Conservation (phyloP, 2,797 vertebrate species). For the Cyprinodon diabolis region DNA sequence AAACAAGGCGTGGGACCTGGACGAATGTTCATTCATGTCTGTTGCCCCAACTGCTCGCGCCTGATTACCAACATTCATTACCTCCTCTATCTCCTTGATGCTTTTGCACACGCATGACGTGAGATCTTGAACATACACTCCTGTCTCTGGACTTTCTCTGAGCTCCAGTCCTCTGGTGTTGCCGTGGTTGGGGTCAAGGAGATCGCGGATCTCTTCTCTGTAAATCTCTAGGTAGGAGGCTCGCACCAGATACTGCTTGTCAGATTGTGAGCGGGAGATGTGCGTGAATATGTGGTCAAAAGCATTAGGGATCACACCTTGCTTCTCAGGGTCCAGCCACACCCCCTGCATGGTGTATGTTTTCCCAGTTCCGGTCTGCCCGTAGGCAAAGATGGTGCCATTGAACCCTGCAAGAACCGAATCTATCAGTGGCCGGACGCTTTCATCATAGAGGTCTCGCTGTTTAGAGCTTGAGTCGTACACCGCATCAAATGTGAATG, state of each 20-base stretch:
- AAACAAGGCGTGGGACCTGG: slow-evolving; percentile 94
- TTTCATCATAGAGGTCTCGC: slow-evolving; percentile 93
- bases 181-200: slow-evolving; percentile 80
- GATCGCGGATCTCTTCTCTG: slow-evolving; percentile 93
- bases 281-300: slow-evolving; percentile 98
- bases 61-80: slow-evolving; percentile 96
- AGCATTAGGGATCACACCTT: slow-evolving; percentile 91
- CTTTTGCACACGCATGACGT: slow-evolving; percentile 97
- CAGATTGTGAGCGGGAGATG: slow-evolving; percentile 92
- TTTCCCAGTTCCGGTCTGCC: slow-evolving; percentile 96
- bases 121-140: slow-evolving; percentile 94
- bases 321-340: slow-evolving; percentile 89
- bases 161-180: slow-evolving; percentile 89
- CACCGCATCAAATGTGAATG: slow-evolving; percentile 94
- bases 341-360: slow-evolving; percentile 97
- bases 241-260: slow-evolving; percentile 94
- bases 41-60: slow-evolving; percentile 89
- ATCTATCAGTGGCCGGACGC: slow-evolving; percentile 90
- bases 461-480: slow-evolving; percentile 91
- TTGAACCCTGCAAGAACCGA: slow-evolving; percentile 93
- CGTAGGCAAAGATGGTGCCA: slow-evolving; percentile 94
- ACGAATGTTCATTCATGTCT: slow-evolving; percentile 96
- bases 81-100: slow-evolving; percentile 95
- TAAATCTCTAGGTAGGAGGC: slow-evolving; percentile 98
- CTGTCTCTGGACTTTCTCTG: slow-evolving; percentile 91